Percentiles rank a stretch among this genome's conserved stretches.
phyloP scores from a whole-genome alignment of 2,113 vertebrate genomes.

The Rattus rattus region DNA sequence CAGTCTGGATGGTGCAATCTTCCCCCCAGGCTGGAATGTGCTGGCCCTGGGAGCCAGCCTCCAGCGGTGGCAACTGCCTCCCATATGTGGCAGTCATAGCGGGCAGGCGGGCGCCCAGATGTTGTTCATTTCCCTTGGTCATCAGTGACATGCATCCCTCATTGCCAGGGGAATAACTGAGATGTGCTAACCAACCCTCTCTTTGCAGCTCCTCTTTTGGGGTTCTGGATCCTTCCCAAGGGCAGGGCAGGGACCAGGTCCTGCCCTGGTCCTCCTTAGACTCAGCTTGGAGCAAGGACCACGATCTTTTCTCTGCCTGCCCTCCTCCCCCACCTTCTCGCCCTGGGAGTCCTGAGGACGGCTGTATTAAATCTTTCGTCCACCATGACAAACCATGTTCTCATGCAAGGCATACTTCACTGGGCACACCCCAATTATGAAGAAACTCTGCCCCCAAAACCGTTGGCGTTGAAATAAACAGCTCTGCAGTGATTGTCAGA shows the following conservation, averaged over 20 bases:
- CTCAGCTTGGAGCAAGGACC: neutral
- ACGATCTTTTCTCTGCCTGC: neutral
- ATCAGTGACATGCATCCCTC: conserved; percentile 46
- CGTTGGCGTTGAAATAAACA: conserved; percentile 56
- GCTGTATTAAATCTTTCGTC: conserved; percentile 70
- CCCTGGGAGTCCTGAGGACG: conserved; percentile 40
- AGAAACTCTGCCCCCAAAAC: conserved; percentile 56
- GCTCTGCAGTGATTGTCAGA: neutral
- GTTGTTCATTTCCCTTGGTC: conserved; percentile 76
- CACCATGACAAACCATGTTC: conserved; percentile 60
- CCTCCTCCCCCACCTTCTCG: neutral
- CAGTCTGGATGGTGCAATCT: conserved; percentile 56
- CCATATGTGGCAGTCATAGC: conserved; percentile 67
- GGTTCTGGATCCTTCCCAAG: conserved; percentile 10
- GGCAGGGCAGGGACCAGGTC: neutral
- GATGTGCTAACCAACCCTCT: neutral
- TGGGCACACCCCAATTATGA: conserved; percentile 54
- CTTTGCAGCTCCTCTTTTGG: neutral
- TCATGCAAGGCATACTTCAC: conserved; percentile 57
- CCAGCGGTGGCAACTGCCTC: conserved; percentile 50
- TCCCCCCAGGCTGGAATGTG: conserved; percentile 54
- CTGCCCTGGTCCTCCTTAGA: neutral
- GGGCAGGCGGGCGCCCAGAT: conserved; percentile 63
- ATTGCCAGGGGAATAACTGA: neutral
- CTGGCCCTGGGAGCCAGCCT: neutral